phyloP scores from a whole-genome alignment of 2,888 invertebrate genomes.

The Sarcophaga subvicina region DNA sequence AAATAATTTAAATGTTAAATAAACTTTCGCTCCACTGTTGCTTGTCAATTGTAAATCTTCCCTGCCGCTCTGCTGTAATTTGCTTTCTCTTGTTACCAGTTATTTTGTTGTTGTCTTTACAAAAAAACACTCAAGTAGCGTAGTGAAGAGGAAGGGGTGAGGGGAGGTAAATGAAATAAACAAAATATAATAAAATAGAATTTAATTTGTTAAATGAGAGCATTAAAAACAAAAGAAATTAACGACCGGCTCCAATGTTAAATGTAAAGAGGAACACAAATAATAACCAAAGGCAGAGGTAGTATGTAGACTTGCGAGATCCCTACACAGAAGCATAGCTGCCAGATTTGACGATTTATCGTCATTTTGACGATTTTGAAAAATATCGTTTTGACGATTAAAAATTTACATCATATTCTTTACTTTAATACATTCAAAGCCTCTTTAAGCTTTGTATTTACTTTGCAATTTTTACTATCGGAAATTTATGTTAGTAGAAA shows the following conservation, averaged over 20 bases:
- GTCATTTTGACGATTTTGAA: too few relatives aligned
- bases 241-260: conserved; percentile 36
- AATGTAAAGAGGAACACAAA: neutral
- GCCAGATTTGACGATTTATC: too few relatives aligned
- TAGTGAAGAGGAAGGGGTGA: neutral
- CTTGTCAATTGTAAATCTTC: neutral
- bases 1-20: too few relatives aligned
- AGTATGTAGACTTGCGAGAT: neutral
- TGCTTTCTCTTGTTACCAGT: neutral
- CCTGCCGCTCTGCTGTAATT: neutral
- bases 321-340: neutral
- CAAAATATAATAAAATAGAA: conserved; percentile 66
- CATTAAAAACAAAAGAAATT: conserved; percentile 60
- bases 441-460: too few relatives aligned
- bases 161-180: conserved; percentile 24
- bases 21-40: conserved; percentile 55
- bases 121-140: conserved; percentile 65
- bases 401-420: too few relatives aligned
- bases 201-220: conserved; percentile 68
- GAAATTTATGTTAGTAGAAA: too few relatives aligned
- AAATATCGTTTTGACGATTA: too few relatives aligned
- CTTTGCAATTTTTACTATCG: too few relatives aligned
- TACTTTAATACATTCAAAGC: too few relatives aligned
- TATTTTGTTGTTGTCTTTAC: neutral
- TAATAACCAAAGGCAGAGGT: neutral